phyloP scores from a whole-genome alignment of 2,113 vertebrate species.

The Neolamprologus modestus region DNA sequence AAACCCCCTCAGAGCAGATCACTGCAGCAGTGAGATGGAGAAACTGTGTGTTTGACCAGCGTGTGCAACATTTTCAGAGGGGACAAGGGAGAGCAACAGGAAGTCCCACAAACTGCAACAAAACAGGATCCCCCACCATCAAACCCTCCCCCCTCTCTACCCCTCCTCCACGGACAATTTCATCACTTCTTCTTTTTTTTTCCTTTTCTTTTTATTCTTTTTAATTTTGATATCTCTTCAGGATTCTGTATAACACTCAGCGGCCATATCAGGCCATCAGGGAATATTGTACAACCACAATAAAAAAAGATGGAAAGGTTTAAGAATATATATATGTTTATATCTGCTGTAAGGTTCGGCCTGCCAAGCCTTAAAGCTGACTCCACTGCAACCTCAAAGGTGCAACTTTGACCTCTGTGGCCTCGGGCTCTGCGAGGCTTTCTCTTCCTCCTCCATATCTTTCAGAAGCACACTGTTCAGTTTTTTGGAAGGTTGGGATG shows the following conservation, averaged over 20 bases:
- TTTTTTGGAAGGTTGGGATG: conserved; percentile 36
- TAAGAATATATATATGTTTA: conserved; percentile 70
- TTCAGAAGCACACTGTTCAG: conserved; percentile 56
- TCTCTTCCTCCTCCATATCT: conserved; percentile 8
- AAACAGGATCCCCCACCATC: conserved; percentile 81
- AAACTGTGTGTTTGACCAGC: conserved; percentile 90
- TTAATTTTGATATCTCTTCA: conserved; percentile 74
- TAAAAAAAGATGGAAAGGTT: conserved; percentile 61
- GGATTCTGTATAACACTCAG: conserved; percentile 87
- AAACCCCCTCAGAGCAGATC: conserved; percentile 70
- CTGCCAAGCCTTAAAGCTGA: conserved; percentile 70
- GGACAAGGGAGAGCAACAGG: conserved; percentile 54
- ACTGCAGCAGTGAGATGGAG: conserved; percentile 78
- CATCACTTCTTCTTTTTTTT: conserved; percentile 55
- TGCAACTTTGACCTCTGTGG: conserved; percentile 59
- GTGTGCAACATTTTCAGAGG: conserved; percentile 83
- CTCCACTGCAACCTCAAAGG: conserved; percentile 72
- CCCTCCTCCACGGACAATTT: conserved; percentile 80
- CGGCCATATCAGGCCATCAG: conserved; percentile 87
- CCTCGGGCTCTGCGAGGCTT: conserved; percentile 36
- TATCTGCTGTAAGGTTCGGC: conserved; percentile 73
- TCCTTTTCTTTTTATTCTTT: background rate
- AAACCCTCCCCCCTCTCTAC: conserved; percentile 72
- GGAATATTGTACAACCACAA: conserved; percentile 89
- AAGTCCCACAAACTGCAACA: conserved; percentile 74